Evolutionary conservation across 2,888 invertebrate species (phyloP).

Genomic region (Caenorhabditis wallacei): DNA sequence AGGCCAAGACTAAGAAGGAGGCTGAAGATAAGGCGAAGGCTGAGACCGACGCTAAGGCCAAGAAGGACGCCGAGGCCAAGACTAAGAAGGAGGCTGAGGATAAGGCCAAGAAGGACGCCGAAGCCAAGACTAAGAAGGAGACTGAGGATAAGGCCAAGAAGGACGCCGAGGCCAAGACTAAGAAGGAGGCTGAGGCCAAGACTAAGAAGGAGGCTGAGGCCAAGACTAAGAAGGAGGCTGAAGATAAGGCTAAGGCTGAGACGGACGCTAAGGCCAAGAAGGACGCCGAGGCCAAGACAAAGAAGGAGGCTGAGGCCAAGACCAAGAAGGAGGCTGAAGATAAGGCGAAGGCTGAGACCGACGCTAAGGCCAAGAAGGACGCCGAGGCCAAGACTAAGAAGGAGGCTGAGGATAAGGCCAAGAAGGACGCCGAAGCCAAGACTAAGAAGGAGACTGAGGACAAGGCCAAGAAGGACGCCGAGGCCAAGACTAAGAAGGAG

Average conservation of each 20-base stretch:
- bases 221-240: slow-evolving; percentile 36
- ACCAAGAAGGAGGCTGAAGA: slow-evolving; percentile 28
- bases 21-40: slow-evolving; percentile 21
- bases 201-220: slow-evolving; percentile 33
- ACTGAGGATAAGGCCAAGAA: slow-evolving; percentile 37
- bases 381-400: slow-evolving; percentile 35
- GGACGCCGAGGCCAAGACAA: slow-evolving; percentile 16
- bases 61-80: slow-evolving; percentile 42
- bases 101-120: slow-evolving; percentile 37
- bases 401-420: slow-evolving; percentile 16
- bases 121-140: slow-evolving; percentile 50
- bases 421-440: slow-evolving; percentile 37
- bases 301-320: slow-evolving; percentile 28
- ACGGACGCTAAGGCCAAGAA: slow-evolving; percentile 18
- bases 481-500: slow-evolving; percentile 36
- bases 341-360: slow-evolving; percentile 8
- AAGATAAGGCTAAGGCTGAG: slow-evolving; percentile 23
- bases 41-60: slow-evolving; percentile 7
- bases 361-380: slow-evolving; percentile 26
- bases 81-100: slow-evolving; percentile 50
- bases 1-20: slow-evolving; percentile 52
- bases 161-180: slow-evolving; percentile 27
- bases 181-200: slow-evolving; percentile 27
- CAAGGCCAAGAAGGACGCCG: slow-evolving; percentile 32
- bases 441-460: slow-evolving; percentile 36